Conservation (phyloP, 2,888 invertebrate genomes). For the Tenthredo amoena region DNA sequence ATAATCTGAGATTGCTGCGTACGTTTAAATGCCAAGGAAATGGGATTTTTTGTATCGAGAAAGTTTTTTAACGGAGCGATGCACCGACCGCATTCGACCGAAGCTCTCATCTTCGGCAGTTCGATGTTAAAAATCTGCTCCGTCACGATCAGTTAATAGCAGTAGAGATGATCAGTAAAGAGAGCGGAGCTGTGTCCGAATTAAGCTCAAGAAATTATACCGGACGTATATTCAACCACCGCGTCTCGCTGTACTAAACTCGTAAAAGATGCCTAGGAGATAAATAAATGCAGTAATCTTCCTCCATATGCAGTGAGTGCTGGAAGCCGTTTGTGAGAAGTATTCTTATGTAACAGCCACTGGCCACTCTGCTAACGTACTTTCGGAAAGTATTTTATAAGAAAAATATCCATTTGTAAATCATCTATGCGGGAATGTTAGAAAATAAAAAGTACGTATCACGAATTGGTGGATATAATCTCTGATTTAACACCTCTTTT, state of each 20-base stretch:
- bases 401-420: constrained; percentile 1
- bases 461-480: not conserved
- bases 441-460: not conserved
- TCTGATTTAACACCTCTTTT: not conserved
- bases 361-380: constrained; percentile 10
- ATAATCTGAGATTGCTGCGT: not conserved
- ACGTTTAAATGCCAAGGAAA: not conserved
- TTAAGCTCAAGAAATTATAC: constrained; percentile 1
- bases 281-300: constrained; percentile 22
- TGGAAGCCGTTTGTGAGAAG: not conserved
- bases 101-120: not conserved
- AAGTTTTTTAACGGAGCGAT: constrained; percentile 7
- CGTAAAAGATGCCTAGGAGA: not conserved
- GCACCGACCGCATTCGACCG: constrained; percentile 8
- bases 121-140: not conserved
- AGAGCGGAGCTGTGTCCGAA: not conserved
- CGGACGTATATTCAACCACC: constrained; percentile 15
- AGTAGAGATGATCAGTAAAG: not conserved
- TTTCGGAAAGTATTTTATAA: not conserved
- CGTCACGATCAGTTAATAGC: not conserved
- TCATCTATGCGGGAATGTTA: not conserved
- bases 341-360: constrained; percentile 17
- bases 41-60: constrained; percentile 1
- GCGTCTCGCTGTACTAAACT: not conserved
- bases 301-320: not conserved